Percentiles rank a stretch among this genome's conserved stretches.
phyloP scores from a whole-genome alignment of 2,888 invertebrate genomes.

The Drosophila mettleri region DNA sequence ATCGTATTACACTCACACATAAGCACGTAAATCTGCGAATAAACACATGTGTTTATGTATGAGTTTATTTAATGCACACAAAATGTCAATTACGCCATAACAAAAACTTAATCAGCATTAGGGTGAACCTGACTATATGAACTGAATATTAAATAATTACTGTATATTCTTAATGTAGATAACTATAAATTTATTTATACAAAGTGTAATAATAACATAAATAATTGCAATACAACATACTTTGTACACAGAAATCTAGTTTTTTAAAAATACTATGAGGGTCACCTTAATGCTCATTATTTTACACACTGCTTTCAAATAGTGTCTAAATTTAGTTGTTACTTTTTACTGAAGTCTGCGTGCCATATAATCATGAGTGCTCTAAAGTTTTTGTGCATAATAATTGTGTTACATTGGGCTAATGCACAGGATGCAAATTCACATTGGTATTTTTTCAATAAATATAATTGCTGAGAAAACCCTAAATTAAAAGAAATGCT shows the following conservation, averaged over 20 bases:
- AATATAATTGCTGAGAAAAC: not conserved
- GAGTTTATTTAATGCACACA: slow-evolving; percentile 8
- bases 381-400: slow-evolving; percentile 12
- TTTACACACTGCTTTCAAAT: not conserved
- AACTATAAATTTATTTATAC: not conserved
- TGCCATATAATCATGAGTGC: slow-evolving; percentile 4
- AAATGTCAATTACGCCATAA: slow-evolving; percentile 19
- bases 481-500: too few relatives aligned
- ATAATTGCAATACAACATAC: not conserved
- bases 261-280: not conserved
- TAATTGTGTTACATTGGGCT: slow-evolving; percentile 6
- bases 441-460: slow-evolving; percentile 17
- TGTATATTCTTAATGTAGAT: too few relatives aligned
- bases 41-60: not conserved
- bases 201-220: not conserved
- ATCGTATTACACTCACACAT: not conserved
- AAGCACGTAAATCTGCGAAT: not conserved
- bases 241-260: too few relatives aligned
- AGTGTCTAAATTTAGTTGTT: slow-evolving; percentile 9
- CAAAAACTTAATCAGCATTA: slow-evolving; percentile 12
- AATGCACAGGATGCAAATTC: slow-evolving; percentile 1
- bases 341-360: not conserved
- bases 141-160: not conserved
- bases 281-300: slow-evolving; percentile 19
- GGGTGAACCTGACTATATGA: slow-evolving; percentile 14